Evolutionary conservation across 2,797 vertebrate species (phyloP).

Genomic region (Melanotaenia boesemani): DNA sequence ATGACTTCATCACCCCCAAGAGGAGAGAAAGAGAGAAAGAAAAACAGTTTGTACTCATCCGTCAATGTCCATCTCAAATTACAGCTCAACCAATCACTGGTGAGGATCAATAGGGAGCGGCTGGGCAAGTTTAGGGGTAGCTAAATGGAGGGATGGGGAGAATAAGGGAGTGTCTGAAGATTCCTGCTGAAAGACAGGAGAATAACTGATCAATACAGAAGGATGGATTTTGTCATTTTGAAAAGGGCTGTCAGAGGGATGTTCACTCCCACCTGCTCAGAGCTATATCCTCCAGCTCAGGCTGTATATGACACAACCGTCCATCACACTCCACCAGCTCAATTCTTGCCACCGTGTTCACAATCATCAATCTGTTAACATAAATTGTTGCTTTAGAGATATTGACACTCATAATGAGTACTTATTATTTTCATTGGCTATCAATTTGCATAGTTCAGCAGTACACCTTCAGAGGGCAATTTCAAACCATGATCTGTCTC

Average conservation of each 20-base stretch:
- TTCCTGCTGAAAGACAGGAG: constrained; percentile 78
- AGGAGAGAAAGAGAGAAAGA: constrained; percentile 82
- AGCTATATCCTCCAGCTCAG: constrained; percentile 55
- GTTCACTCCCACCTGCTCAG: constrained; percentile 72
- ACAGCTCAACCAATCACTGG: constrained; percentile 88
- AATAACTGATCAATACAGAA: constrained; percentile 87
- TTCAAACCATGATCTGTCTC: constrained; percentile 59
- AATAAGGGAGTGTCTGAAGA: constrained; percentile 71
- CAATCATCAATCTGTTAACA: constrained; percentile 26
- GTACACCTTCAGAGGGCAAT: constrained; percentile 55
- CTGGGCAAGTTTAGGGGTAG: constrained; percentile 72
- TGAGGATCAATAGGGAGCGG: constrained; percentile 89
- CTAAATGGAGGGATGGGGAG: constrained; percentile 75
- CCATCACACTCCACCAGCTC: constrained; percentile 49
- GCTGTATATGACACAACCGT: constrained; percentile 55
- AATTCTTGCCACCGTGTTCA: constrained; percentile 16
- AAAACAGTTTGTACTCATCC: constrained; percentile 86
- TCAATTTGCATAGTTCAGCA: constrained; percentile 62
- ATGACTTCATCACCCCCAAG: constrained; percentile 86
- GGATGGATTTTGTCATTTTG: constrained; percentile 88
- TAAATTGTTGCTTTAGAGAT: constrained; percentile 44
- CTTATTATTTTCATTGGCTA: constrained; percentile 54
- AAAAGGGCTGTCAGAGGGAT: constrained; percentile 79
- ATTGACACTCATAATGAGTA: constrained; percentile 34
- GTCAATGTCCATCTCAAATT: constrained; percentile 90